These are phyloP conservation scores for Tetramorium parvispinum DNA, from an alignment of 1,140 invertebrate species.

Conservation along the genomic window DNA sequence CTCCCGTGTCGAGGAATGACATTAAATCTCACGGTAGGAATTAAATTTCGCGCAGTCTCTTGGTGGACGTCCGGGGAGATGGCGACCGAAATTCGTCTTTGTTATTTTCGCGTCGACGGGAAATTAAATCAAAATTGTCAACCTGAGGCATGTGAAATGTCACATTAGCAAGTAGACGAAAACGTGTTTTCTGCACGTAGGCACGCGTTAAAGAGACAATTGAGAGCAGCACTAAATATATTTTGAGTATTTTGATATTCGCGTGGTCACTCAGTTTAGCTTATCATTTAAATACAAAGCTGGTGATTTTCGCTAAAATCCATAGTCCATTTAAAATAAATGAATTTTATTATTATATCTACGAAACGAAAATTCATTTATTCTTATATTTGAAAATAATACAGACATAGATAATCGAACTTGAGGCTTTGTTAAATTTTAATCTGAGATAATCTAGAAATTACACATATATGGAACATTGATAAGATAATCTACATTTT, in stretches of 20 bases:
- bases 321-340: not conserved
- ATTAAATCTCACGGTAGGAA: slow-evolving; percentile 44
- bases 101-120: slow-evolving; percentile 35
- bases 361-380: not conserved
- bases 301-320: not conserved
- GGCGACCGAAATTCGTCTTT: slow-evolving; percentile 48
- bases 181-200: not conserved
- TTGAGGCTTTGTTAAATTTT: slow-evolving; percentile 2
- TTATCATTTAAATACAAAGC: not conserved
- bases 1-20: not conserved
- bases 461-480: not conserved
- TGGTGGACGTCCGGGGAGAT: not conserved
- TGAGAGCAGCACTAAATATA: slow-evolving; percentile 35
- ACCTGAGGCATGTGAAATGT: not conserved
- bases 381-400: not conserved
- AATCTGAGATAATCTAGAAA: not conserved
- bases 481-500: not conserved
- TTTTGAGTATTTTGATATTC: slow-evolving; percentile 32
- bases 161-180: slow-evolving; percentile 16
- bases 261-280: not conserved
- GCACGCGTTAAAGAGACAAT: slow-evolving; percentile 23
- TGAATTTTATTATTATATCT: not conserved
- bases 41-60: slow-evolving; percentile 48
- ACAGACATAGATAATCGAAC: not conserved
- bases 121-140: slow-evolving; percentile 48